Evolutionary conservation across 2,888 invertebrate species (phyloP).

Genomic region (Watsonalla binaria): DNA sequence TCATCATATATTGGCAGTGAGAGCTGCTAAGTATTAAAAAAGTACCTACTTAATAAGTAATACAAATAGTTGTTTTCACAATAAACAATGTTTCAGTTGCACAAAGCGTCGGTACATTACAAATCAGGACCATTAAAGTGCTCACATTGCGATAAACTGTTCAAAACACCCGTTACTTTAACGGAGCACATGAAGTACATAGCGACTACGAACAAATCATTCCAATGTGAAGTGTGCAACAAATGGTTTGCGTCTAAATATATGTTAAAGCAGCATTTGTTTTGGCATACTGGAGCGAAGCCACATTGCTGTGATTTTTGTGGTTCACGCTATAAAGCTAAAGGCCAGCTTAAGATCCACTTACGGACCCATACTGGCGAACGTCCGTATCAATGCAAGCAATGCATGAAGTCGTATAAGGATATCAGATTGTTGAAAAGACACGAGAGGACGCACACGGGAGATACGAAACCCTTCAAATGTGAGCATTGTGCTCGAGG

Average conservation of each 20-base stretch:
- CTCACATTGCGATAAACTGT: conserved; percentile 39
- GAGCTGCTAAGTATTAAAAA: too few species aligned
- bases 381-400: conserved; percentile 21
- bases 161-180: conserved; percentile 32
- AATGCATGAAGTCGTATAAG: conserved; percentile 24
- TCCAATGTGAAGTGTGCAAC: conserved; percentile 38
- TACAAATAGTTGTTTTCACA: too few species aligned
- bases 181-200: conserved; percentile 28
- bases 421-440: conserved; percentile 14
- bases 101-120: conserved; percentile 22
- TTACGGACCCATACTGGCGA: conserved; percentile 26
- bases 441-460: conserved; percentile 33
- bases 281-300: conserved; percentile 40
- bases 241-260: conserved; percentile 26
- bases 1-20: too few species aligned
- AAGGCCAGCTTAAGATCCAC: conserved; percentile 33
- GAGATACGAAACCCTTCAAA: conserved; percentile 16
- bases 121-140: conserved; percentile 29
- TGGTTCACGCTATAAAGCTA: conserved; percentile 38
- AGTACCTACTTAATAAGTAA: too few species aligned
- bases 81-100: conserved; percentile 18
- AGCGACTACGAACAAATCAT: conserved; percentile 19
- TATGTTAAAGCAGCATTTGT: conserved; percentile 35
- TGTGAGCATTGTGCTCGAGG: conserved; percentile 26
- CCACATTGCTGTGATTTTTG: conserved; percentile 41